Evolutionary conservation across 2,113 vertebrate species (phyloP).

Genomic region (Cnemophilus loriae): DNA sequence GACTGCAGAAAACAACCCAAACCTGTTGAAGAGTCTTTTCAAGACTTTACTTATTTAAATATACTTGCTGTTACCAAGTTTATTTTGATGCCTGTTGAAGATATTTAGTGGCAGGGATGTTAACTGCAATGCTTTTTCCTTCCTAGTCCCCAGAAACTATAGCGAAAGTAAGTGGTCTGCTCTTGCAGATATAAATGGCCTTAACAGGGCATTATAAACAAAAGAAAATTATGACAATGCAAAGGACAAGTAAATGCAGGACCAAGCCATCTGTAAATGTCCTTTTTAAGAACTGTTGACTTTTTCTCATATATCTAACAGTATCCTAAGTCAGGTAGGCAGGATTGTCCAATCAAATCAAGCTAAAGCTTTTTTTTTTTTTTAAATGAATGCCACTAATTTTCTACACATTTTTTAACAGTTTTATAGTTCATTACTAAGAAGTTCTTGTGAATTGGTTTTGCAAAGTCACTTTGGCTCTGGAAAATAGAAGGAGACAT

Average conservation of each 20-base stretch:
- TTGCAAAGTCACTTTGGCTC: background rate
- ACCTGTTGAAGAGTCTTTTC: background rate
- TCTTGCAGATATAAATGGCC: background rate
- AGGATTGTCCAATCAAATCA: background rate
- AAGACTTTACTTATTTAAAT: background rate
- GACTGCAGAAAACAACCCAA: background rate
- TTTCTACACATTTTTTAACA: background rate
- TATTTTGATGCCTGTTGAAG: background rate
- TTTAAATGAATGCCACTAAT: background rate
- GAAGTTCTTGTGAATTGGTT: background rate
- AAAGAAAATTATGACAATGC: background rate
- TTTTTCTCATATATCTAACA: constrained; percentile 26
- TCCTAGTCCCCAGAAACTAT: no score
- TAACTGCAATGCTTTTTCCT: background rate
- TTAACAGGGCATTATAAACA: background rate
- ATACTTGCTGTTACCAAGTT: background rate
- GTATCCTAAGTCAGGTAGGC: background rate
- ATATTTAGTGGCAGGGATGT: background rate
- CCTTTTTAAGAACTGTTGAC: background rate
- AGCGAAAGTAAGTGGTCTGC: background rate
- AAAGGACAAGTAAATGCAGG: background rate
- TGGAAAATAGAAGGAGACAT: background rate
- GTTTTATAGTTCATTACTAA: background rate
- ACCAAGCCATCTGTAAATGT: background rate
- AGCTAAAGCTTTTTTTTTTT: background rate